Percentiles rank a stretch among this genome's conserved stretches.
Conservation (phyloP, 92 coral and sea anemone species). For the Montipora capitata region DNA sequence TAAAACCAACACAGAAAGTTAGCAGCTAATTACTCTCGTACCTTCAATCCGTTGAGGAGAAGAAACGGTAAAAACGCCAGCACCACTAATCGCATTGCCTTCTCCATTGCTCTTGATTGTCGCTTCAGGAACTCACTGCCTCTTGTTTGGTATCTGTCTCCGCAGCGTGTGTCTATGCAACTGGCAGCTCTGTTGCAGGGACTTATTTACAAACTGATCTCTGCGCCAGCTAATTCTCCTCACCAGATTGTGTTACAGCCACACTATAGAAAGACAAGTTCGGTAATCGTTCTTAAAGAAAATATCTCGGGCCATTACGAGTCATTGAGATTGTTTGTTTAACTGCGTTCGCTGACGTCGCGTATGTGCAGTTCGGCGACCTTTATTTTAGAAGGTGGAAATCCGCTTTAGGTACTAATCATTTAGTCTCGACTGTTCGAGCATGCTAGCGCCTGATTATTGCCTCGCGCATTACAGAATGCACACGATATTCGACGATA, state of each 20-base stretch:
- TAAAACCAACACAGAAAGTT: not conserved
- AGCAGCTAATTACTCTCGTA: constrained; percentile 20
- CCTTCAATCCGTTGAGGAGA: constrained; percentile 26
- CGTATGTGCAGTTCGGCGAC: constrained; percentile 33
- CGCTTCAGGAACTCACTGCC: not conserved
- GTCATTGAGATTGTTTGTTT: constrained; percentile 84
- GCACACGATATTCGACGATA: constrained; percentile 8
- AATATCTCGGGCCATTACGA: constrained; percentile 79
- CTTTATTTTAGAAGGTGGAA: constrained; percentile 3
- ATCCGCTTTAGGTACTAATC: constrained; percentile 40
- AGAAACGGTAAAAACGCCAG: constrained; percentile 24
- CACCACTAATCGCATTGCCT: not conserved
- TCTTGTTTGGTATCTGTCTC: not conserved
- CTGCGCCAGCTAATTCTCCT: constrained; percentile 20
- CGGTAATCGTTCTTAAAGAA: constrained; percentile 72
- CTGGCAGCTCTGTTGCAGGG: constrained; percentile 6
- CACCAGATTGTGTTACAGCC: constrained; percentile 63
- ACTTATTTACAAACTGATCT: constrained; percentile 29
- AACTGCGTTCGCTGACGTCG: constrained; percentile 71
- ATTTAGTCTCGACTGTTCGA: constrained; percentile 37
- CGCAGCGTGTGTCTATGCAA: not conserved
- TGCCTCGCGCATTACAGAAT: constrained; percentile 10
- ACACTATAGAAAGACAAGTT: constrained; percentile 37
- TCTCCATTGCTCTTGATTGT: constrained; percentile 8
- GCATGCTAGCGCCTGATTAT: constrained; percentile 25